Conservation (phyloP, 2,113 vertebrate genomes). For the pig (Sus scrofa) region DNA sequence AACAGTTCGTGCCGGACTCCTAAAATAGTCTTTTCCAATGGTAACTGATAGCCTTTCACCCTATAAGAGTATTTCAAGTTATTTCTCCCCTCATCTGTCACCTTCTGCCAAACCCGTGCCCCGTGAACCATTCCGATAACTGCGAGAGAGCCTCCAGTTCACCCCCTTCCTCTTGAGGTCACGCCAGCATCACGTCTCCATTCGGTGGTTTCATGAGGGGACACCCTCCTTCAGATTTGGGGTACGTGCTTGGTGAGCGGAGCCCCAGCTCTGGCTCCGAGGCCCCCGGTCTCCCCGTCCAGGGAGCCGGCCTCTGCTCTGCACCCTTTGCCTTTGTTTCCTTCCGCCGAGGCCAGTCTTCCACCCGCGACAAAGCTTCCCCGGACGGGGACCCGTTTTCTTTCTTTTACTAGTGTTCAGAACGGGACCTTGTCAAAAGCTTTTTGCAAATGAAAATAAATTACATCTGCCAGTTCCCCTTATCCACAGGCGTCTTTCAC, state of each 20-base stretch:
- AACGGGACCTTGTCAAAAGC: constrained; percentile 69
- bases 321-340: constrained; percentile 39
- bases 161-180: not conserved
- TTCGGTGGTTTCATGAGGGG: not conserved
- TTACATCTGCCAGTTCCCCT: constrained; percentile 54
- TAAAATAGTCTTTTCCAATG: constrained; percentile 12
- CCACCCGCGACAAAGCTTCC: constrained; percentile 70
- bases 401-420: constrained; percentile 69
- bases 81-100: not conserved
- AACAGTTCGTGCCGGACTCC: not conserved
- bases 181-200: not conserved
- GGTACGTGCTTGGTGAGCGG: not conserved
- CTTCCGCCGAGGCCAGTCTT: not conserved
- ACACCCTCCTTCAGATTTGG: not conserved
- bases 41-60: constrained; percentile 23
- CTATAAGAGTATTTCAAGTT: not conserved
- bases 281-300: not conserved
- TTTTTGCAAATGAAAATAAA: constrained; percentile 76
- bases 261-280: constrained; percentile 32
- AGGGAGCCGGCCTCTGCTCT: not conserved
- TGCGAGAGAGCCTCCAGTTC: not conserved
- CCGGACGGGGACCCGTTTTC: constrained; percentile 51
- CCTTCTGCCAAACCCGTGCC: not conserved
- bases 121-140: not conserved
- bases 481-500: constrained; percentile 67